Evolutionary conservation across 2,888 invertebrate genomes (phyloP).

Genomic region (Tricholauxania praeusta): DNA sequence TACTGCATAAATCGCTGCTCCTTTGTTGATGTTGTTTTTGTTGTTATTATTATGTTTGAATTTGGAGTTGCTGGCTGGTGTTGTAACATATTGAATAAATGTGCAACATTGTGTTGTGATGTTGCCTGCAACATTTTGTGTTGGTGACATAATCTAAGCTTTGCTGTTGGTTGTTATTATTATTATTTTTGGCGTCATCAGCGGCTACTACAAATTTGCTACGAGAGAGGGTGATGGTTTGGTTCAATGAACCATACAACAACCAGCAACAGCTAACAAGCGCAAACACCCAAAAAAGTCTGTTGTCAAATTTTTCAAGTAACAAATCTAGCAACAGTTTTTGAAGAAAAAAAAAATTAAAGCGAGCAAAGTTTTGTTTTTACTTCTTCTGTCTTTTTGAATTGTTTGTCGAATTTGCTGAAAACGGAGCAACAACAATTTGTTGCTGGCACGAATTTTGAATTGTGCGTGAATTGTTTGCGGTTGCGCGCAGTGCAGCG

Average conservation of each 20-base stretch:
- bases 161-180: neutral
- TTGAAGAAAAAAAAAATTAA: neutral
- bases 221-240: neutral
- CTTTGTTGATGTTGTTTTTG: constrained; percentile 1
- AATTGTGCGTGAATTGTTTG: constrained; percentile 24
- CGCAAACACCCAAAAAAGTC: constrained; percentile 12
- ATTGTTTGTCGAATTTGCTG: constrained; percentile 8
- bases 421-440: constrained; percentile 9
- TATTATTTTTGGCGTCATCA: neutral
- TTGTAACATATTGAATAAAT: constrained; percentile 13
- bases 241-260: constrained; percentile 26
- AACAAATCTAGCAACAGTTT: neutral
- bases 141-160: constrained; percentile 24
- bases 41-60: neutral
- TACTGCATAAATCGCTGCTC: neutral
- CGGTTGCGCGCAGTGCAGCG: neutral
- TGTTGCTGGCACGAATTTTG: constrained; percentile 25
- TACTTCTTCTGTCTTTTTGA: neutral
- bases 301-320: neutral
- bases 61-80: neutral
- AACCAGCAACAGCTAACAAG: constrained; percentile 7
- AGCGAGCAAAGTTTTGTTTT: constrained; percentile 6
- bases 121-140: constrained; percentile 11
- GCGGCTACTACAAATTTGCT: neutral
- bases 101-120: constrained; percentile 15